Evolutionary conservation across 1,140 invertebrate species (phyloP).

Genomic region (Apocrypta bakeri): DNA sequence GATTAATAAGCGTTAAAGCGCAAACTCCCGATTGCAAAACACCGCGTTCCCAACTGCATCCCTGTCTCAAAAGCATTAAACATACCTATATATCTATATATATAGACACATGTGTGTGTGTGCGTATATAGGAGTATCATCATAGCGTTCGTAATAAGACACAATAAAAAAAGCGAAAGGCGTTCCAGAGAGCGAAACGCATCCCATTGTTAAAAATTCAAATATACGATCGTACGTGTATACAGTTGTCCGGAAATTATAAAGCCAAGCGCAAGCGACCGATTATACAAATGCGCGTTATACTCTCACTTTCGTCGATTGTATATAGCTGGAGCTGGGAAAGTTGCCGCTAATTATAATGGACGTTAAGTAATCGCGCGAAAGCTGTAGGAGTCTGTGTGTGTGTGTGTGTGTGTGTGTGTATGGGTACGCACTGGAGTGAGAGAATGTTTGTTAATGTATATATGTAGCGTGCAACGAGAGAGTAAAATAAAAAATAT

Average conservation of each 20-base stretch:
- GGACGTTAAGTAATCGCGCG: slow-evolving; percentile 71
- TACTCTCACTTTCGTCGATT: slow-evolving; percentile 71
- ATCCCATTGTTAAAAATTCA: slow-evolving; percentile 41
- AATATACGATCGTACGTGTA: slow-evolving; percentile 3
- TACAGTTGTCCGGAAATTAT: slow-evolving; percentile 58
- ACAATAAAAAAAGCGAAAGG: not conserved
- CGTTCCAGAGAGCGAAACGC: not conserved
- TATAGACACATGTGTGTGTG: no score
- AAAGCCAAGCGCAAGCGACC: slow-evolving; percentile 61
- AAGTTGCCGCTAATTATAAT: slow-evolving; percentile 74
- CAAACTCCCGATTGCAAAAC: not conserved
- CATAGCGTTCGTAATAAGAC: not conserved
- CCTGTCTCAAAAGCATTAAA: no score
- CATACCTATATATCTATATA: no score
- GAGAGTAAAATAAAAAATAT: no score
- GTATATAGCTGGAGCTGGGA: slow-evolving; percentile 60
- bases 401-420: not conserved
- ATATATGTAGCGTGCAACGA: no score
- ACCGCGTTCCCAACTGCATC: not conserved
- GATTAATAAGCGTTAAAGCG: slow-evolving; percentile 41
- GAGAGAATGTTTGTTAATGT: no score
- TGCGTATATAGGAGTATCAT: no score
- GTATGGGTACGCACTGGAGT: no score
- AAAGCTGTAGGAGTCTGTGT: slow-evolving; percentile 14
- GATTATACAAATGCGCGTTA: slow-evolving; percentile 67